Percentiles rank a stretch among this genome's conserved stretches.
These are phyloP conservation scores for Penelope pileata DNA, from an alignment of 2,113 vertebrate genomes.

Conservation along the genomic window DNA sequence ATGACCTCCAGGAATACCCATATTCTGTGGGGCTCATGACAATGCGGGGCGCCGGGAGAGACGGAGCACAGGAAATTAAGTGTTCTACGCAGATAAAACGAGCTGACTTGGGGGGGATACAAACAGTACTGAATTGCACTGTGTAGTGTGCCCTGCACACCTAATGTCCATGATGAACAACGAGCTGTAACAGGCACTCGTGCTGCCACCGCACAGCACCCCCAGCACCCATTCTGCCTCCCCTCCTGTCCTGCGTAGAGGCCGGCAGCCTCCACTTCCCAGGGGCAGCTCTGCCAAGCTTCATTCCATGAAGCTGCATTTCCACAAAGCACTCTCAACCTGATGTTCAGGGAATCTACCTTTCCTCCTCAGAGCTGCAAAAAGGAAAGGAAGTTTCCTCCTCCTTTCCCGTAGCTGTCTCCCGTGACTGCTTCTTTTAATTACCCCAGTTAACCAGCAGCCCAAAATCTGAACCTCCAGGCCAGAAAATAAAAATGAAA, in stretches of 20 bases:
- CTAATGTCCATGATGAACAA: constrained; percentile 3
- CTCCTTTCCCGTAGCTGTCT: neutral
- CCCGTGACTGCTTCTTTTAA: neutral
- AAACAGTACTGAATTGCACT: neutral
- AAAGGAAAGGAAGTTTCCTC: neutral
- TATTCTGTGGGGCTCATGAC: neutral
- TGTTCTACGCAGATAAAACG: neutral
- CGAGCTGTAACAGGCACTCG: neutral
- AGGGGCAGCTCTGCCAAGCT: neutral
- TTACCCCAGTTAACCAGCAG: neutral
- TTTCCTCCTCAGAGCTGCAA: neutral
- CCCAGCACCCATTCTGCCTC: neutral
- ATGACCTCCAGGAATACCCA: neutral
- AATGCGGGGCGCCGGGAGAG: neutral
- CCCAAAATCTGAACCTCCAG: neutral
- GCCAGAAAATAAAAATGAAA: neutral
- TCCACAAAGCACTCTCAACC: rapidly evolving
- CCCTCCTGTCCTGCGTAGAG: neutral
- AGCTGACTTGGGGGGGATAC: neutral
- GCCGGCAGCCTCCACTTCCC: rapidly evolving
- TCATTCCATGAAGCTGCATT: neutral
- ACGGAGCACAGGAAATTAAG: neutral
- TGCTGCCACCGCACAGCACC: neutral
- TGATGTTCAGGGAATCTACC: neutral
- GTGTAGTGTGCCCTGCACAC: neutral